Evolutionary conservation across 53 echinoderm and acorn worm genomes (phyloP).

Genomic region (Paracentrotus lividus): DNA sequence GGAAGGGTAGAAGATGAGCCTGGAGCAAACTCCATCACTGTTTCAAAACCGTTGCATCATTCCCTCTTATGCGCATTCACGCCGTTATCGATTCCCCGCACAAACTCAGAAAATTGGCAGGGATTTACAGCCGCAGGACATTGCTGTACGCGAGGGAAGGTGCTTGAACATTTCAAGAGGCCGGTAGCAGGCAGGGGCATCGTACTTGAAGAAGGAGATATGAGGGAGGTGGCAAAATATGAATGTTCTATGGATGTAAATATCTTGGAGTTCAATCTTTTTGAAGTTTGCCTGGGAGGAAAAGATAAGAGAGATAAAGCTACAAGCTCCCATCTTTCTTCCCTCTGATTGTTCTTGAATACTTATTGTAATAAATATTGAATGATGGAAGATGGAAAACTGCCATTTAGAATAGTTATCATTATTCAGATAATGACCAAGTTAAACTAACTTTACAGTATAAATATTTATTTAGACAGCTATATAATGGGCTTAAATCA

Average conservation of each 20-base stretch:
- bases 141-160: conserved; percentile 26
- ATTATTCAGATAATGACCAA: too few relatives aligned
- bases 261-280: neutral
- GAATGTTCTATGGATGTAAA: neutral
- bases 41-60: conserved; percentile 65
- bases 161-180: conserved; percentile 47
- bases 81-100: conserved; percentile 39
- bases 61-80: conserved; percentile 59
- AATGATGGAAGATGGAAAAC: too few relatives aligned
- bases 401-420: too few relatives aligned
- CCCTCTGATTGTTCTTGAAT: too few relatives aligned
- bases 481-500: too few relatives aligned
- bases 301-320: neutral
- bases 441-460: too few relatives aligned
- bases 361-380: too few relatives aligned
- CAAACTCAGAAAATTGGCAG: conserved; percentile 49
- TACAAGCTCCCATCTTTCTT: too few relatives aligned
- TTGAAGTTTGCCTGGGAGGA: neutral
- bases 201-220: conserved; percentile 38
- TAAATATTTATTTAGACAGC: too few relatives aligned
- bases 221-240: neutral
- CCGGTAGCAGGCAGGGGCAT: conserved; percentile 40
- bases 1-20: conserved; percentile 39
- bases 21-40: conserved; percentile 44
- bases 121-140: conserved; percentile 53